Conservation (phyloP, 2,113 vertebrate species). For the Ginglymostoma cirratum region DNA sequence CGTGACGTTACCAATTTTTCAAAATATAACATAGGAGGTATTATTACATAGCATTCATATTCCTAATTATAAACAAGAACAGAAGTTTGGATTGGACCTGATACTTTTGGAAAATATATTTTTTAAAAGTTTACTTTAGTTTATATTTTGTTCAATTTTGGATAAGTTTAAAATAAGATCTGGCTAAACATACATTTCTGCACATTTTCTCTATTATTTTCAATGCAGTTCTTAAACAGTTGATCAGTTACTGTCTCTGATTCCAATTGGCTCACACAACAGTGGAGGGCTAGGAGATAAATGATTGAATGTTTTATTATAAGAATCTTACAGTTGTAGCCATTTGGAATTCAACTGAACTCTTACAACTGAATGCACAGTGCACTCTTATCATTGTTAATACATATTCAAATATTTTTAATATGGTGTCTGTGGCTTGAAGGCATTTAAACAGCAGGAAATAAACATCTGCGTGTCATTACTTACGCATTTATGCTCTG, state of each 20-base stretch:
- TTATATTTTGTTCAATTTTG: background rate
- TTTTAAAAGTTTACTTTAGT: background rate
- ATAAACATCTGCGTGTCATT: background rate
- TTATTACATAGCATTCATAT: background rate
- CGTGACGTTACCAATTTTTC: background rate
- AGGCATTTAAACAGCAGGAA: background rate
- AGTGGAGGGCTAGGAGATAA: background rate
- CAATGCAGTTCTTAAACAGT: background rate
- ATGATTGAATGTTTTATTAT: background rate
- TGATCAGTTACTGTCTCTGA: background rate
- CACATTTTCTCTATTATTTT: background rate
- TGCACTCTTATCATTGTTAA: background rate
- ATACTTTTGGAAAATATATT: background rate
- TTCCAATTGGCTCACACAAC: background rate
- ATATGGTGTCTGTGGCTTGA: background rate
- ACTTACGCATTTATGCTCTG: conserved; percentile 19
- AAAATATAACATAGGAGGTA: background rate
- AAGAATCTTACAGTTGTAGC: background rate
- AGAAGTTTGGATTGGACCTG: background rate
- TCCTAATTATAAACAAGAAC: background rate
- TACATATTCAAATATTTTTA: no score
- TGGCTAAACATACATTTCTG: background rate
- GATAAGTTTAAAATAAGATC: background rate
- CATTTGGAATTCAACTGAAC: background rate
- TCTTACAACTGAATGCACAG: background rate